These are phyloP conservation scores for Ceyx melanurus DNA, from an alignment of 2,113 vertebrate species.

Conservation along the genomic window DNA sequence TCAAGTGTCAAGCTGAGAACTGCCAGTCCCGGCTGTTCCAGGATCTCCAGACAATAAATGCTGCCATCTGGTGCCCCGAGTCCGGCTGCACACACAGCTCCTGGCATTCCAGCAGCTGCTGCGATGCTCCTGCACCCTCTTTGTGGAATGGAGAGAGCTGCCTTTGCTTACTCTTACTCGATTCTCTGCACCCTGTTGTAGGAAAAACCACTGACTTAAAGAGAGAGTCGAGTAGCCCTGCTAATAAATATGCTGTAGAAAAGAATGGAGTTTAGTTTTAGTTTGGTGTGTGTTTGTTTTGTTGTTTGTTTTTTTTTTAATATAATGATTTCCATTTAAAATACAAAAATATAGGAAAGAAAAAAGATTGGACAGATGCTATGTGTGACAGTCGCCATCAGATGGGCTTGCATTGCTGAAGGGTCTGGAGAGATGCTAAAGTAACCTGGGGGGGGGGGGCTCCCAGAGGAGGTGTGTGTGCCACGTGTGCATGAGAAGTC, in stretches of 20 bases:
- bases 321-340: background rate
- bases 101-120: fast-evolving
- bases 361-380: background rate
- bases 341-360: background rate
- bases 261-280: background rate
- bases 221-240: background rate
- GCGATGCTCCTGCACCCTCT: fast-evolving
- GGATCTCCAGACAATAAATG: slow-evolving; percentile 11
- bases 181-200: background rate
- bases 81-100: background rate
- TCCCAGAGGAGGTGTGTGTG: fast-evolving
- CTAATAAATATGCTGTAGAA: background rate
- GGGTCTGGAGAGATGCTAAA: background rate
- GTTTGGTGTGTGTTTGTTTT: background rate
- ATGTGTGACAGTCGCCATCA: background rate
- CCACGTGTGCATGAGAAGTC: too few species aligned
- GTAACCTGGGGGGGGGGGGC: background rate
- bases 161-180: background rate
- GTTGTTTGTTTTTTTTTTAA: background rate
- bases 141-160: fast-evolving
- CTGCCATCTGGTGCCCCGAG: slow-evolving; percentile 58
- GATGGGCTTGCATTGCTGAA: background rate
- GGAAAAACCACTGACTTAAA: background rate
- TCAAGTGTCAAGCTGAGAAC: fast-evolving
- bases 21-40: fast-evolving